phyloP scores from a whole-genome alignment of 2,113 vertebrate species.

The Myanophis thanlyinensis region DNA sequence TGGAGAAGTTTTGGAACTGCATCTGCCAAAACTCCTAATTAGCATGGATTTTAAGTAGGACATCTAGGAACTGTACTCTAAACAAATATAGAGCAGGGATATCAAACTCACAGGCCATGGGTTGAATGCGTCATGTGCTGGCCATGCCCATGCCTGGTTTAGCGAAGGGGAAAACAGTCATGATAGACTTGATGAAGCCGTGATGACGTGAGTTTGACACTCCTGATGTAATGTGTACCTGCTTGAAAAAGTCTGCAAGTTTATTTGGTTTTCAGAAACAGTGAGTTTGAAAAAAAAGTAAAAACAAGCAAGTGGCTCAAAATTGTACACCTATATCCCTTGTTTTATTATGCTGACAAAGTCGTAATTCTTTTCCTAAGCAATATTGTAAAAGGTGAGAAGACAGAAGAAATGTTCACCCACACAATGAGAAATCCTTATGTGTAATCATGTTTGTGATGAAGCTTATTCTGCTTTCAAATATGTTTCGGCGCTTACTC shows the following conservation, averaged over 20 bases:
- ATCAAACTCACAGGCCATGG: too few relatives aligned
- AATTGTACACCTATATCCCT: not conserved
- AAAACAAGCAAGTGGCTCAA: not conserved
- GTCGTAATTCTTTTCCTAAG: not conserved
- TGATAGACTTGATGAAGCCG: too few relatives aligned
- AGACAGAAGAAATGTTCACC: not conserved
- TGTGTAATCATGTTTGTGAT: not conserved
- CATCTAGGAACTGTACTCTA: not conserved
- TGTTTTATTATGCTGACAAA: not conserved
- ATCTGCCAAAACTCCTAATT: not conserved
- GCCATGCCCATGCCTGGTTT: too few relatives aligned
- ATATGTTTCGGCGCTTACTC: not conserved
- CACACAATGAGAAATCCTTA: not conserved
- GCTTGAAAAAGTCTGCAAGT: not conserved
- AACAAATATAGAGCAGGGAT: not conserved
- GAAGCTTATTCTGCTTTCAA: not conserved
- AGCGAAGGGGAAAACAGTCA: too few relatives aligned
- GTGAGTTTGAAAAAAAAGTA: not conserved
- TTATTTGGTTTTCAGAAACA: not conserved
- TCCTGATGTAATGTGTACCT: too few relatives aligned
- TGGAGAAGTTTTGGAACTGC: not conserved
- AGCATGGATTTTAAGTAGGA: not conserved
- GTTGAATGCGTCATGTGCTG: too few relatives aligned
- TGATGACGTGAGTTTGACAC: too few relatives aligned
- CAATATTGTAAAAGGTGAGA: not conserved